Conservation (phyloP, 1,140 invertebrate species). For the Ostrea edulis region DNA sequence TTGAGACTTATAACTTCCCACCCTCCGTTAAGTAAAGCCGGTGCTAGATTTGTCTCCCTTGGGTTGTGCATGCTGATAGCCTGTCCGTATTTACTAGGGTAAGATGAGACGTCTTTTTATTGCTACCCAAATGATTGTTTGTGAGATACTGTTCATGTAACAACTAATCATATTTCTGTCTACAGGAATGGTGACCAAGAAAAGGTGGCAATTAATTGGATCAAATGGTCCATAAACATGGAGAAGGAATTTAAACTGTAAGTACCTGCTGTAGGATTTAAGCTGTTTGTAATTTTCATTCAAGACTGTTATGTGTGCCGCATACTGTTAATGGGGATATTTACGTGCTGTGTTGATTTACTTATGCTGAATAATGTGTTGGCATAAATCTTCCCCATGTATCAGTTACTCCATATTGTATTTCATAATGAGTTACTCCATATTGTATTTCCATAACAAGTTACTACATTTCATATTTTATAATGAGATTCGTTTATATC, state of each 20-base stretch:
- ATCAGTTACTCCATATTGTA: too few relatives aligned
- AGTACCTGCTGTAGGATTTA: constrained; percentile 55
- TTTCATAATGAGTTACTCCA: too few relatives aligned
- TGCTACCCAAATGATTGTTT: background rate
- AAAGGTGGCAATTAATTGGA: constrained; percentile 94
- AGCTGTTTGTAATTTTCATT: too few relatives aligned
- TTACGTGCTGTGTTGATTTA: too few relatives aligned
- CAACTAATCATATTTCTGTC: background rate
- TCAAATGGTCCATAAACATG: constrained; percentile 94
- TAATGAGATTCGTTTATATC: too few relatives aligned
- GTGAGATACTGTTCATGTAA: background rate
- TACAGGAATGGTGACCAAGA: constrained; percentile 87
- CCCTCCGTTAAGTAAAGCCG: constrained; percentile 92
- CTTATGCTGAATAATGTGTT: too few relatives aligned
- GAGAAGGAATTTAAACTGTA: constrained; percentile 87
- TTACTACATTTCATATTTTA: too few relatives aligned
- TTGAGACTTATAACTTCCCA: constrained; percentile 92
- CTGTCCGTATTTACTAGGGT: constrained; percentile 91
- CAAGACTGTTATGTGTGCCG: background rate
- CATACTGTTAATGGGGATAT: background rate
- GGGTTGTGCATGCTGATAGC: constrained; percentile 96
- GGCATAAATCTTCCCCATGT: too few relatives aligned
- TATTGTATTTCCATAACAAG: too few relatives aligned
- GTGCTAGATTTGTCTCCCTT: constrained; percentile 94
- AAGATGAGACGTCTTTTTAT: constrained; percentile 43